phyloP scores from a whole-genome alignment of 2,888 invertebrate genomes.

The Apamea anceps region DNA sequence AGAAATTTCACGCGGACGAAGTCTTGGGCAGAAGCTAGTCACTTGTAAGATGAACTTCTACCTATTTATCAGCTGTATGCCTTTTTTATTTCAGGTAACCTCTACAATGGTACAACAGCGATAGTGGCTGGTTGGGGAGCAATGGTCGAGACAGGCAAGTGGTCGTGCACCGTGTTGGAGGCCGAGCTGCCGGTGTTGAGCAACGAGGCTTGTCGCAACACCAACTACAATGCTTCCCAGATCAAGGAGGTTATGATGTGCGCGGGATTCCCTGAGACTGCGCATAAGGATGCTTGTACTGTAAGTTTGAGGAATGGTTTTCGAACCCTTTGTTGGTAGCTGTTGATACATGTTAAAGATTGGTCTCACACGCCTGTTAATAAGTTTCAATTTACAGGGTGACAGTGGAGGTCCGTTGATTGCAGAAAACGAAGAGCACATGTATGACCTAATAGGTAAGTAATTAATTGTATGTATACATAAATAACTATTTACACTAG shows the following conservation, averaged over 20 bases:
- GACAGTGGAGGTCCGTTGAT: conserved; percentile 95
- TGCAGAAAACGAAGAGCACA: conserved; percentile 91
- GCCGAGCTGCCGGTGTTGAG: conserved; percentile 93
- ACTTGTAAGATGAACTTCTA: neutral
- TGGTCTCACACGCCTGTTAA: neutral
- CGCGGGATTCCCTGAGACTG: conserved; percentile 93
- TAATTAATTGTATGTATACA: neutral
- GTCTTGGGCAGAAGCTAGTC: no score
- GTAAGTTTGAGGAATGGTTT: conserved; percentile 81
- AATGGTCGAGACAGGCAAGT: conserved; percentile 94
- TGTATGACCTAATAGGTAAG: conserved; percentile 94
- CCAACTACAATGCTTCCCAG: conserved; percentile 95
- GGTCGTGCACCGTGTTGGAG: conserved; percentile 95
- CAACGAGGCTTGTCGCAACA: conserved; percentile 93
- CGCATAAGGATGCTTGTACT: conserved; percentile 95
- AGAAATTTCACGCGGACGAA: no score
- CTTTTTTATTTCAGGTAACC: conserved; percentile 85
- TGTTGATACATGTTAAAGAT: neutral
- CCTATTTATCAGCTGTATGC: neutral
- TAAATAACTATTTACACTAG: no score
- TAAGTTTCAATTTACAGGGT: conserved; percentile 87
- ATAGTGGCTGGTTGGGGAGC: conserved; percentile 97
- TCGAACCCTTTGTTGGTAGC: neutral
- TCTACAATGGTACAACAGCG: conserved; percentile 92
- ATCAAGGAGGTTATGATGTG: conserved; percentile 97